phyloP scores from a whole-genome alignment of 2,797 vertebrate species.

The Molossus molossus region DNA sequence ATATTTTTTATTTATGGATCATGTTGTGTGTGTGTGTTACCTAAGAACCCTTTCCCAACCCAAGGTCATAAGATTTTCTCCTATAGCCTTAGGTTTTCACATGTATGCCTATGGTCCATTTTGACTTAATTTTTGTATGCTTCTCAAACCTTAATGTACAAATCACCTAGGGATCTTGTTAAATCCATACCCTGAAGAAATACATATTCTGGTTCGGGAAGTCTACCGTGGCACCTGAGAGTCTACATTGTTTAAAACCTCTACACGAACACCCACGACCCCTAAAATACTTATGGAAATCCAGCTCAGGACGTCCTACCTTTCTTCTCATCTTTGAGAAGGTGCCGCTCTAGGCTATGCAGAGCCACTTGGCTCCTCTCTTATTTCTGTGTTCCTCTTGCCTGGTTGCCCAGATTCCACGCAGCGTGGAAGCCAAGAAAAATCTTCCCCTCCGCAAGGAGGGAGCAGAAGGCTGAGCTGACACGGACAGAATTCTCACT shows the following conservation, averaged over 20 bases:
- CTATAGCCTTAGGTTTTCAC: constrained; percentile 30
- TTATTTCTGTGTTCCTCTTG: background rate
- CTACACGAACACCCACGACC: too few relatives aligned
- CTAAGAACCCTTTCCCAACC: background rate
- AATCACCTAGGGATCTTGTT: constrained; percentile 42
- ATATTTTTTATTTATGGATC: background rate
- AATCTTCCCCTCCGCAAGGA: background rate
- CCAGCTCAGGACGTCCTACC: background rate
- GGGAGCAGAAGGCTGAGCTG: background rate
- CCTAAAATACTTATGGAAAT: background rate
- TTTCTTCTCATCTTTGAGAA: background rate
- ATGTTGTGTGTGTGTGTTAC: background rate
- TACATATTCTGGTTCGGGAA: background rate
- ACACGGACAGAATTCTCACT: background rate
- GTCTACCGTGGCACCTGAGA: background rate
- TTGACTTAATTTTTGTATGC: constrained; percentile 33
- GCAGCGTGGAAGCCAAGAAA: background rate
- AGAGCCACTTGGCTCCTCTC: background rate
- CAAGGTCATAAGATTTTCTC: constrained; percentile 37
- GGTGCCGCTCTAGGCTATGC: background rate
- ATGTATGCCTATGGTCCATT: background rate
- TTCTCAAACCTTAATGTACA: constrained; percentile 35
- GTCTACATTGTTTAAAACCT: background rate
- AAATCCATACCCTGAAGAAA: constrained; percentile 20
- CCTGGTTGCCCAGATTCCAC: background rate